These are phyloP conservation scores for Zaprionus africanus DNA, from an alignment of 1,140 invertebrate species.

Conservation along the genomic window DNA sequence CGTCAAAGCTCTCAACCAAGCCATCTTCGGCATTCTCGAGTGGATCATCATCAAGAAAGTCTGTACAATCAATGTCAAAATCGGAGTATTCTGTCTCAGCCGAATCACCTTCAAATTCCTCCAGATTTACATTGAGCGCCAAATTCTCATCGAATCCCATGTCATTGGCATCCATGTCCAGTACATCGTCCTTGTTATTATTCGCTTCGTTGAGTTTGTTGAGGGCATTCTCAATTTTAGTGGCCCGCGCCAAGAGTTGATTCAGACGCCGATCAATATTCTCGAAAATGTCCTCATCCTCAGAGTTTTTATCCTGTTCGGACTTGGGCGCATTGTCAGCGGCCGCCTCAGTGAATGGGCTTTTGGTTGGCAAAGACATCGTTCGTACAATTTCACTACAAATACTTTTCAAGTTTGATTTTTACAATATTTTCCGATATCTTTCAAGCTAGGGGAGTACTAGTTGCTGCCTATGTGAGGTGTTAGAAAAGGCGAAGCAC, in stretches of 20 bases:
- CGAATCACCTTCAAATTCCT: neutral
- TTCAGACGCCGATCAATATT: constrained; percentile 37
- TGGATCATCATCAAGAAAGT: neutral
- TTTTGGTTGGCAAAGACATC: constrained; percentile 17
- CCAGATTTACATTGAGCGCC: neutral
- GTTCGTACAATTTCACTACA: neutral
- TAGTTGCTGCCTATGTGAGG: neutral
- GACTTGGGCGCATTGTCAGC: neutral
- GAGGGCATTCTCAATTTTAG: constrained; percentile 31
- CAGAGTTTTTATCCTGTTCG: neutral
- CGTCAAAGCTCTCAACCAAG: neutral
- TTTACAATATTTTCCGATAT: constrained; percentile 2
- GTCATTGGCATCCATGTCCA: neutral
- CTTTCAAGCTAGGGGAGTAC: neutral
- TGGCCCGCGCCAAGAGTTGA: constrained; percentile 21
- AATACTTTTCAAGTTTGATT: constrained; percentile 1
- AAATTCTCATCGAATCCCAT: constrained; percentile 6
- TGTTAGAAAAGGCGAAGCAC: neutral
- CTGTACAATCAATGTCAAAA: neutral
- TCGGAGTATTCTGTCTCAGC: neutral
- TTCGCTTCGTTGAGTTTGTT: constrained; percentile 12
- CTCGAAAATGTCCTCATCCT: constrained; percentile 1
- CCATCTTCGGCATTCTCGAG: neutral
- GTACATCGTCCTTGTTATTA: neutral
- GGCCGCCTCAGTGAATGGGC: neutral